Percentiles rank a stretch among this genome's conserved stretches.
phyloP scores from a whole-genome alignment of 2,888 invertebrate species.

The Ischnus inquisitorius region DNA sequence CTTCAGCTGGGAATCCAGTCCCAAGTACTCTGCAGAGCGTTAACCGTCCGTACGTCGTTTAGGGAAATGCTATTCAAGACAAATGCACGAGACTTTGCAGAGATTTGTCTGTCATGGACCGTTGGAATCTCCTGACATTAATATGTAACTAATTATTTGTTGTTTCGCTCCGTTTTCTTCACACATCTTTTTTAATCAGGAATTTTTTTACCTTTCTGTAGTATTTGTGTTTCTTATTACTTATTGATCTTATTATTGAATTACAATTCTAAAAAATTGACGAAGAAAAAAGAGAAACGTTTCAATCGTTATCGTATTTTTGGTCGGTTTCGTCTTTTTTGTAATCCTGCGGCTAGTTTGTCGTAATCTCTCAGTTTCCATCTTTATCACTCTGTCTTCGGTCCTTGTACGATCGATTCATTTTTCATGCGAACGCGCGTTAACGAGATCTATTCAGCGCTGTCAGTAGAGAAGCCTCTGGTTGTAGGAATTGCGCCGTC shows the following conservation, averaged over 20 bases:
- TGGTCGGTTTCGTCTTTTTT: neutral
- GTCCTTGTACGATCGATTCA: neutral
- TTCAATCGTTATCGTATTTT: neutral
- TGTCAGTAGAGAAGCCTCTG: conserved; percentile 25
- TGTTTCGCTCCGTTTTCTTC: neutral
- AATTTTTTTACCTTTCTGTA: no score
- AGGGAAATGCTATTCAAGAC: neutral
- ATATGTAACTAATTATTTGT: neutral
- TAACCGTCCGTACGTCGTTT: neutral
- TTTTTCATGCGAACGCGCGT: conserved; percentile 39
- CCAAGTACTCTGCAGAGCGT: neutral
- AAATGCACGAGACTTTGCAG: no score
- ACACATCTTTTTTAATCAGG: no score
- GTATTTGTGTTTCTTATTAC: no score
- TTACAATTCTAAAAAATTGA: no score
- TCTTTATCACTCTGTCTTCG: conserved; percentile 13
- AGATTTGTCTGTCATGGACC: no score
- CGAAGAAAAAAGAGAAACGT: neutral
- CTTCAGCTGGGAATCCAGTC: neutral
- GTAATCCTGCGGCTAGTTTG: neutral
- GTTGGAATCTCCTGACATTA: no score
- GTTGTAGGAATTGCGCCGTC: conserved; percentile 30
- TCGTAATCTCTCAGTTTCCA: neutral
- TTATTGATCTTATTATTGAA: no score
- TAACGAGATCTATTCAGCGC: conserved; percentile 57